phyloP scores from a whole-genome alignment of 2,113 vertebrate genomes.

The Recurvirostra avosetta region DNA sequence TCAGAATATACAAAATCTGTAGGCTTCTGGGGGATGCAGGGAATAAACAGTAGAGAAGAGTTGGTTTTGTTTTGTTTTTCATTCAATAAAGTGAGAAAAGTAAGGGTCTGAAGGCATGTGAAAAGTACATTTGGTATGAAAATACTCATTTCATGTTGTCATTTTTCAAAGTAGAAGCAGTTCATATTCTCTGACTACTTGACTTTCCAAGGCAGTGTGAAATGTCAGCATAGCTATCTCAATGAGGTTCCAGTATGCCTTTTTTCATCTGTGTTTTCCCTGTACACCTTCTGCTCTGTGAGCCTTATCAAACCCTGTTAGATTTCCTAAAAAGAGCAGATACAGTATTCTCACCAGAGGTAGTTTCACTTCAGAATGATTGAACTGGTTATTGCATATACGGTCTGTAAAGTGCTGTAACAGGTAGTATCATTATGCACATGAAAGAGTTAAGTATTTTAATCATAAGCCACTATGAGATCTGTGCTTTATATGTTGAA shows the following conservation, averaged over 20 bases:
- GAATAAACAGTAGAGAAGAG: not conserved
- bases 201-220: not conserved
- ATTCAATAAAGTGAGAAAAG: not conserved
- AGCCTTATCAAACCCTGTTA: not conserved
- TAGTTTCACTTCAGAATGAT: not conserved
- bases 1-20: not conserved
- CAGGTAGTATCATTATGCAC: not conserved
- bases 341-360: not conserved
- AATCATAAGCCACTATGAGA: not conserved
- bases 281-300: not conserved
- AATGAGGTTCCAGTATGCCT: not conserved
- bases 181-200: not conserved
- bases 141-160: not conserved
- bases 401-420: not conserved
- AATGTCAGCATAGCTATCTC: not conserved
- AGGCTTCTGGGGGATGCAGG: not conserved
- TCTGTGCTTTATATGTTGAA: not conserved
- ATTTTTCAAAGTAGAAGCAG: not conserved
- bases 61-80: not conserved
- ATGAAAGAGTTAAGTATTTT: not conserved
- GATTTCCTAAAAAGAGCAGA: not conserved
- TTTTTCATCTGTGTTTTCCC: not conserved
- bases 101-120: not conserved
- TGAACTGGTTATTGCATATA: not conserved
- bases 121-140: not conserved